These are phyloP conservation scores for Bovichtus diacanthus DNA, from an alignment of 2,797 vertebrate genomes.

Conservation along the genomic window DNA sequence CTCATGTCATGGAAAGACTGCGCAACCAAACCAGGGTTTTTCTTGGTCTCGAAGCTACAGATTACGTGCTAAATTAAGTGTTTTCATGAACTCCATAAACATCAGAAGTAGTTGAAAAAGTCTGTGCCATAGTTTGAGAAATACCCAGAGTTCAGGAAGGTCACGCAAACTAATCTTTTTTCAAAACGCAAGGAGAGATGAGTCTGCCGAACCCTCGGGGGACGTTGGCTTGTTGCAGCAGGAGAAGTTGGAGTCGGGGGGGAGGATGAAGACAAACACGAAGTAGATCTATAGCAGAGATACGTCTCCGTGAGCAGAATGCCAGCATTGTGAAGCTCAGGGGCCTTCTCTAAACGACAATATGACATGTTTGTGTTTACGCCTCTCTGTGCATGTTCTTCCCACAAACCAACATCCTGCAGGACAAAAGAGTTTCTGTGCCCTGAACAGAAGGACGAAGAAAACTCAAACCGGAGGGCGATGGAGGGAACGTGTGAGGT, in stretches of 20 bases:
- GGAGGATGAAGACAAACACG: background rate
- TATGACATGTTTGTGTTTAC: slow-evolving; percentile 65
- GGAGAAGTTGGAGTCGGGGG: background rate
- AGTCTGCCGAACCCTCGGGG: background rate
- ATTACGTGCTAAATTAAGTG: background rate
- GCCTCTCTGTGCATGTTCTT: slow-evolving; percentile 38
- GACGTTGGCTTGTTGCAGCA: background rate
- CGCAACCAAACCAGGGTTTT: background rate
- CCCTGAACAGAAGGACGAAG: background rate
- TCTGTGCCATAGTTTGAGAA: background rate
- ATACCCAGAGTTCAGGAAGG: background rate
- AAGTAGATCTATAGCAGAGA: background rate
- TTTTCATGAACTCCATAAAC: slow-evolving; percentile 14
- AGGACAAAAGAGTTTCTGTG: slow-evolving; percentile 49
- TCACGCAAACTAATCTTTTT: background rate
- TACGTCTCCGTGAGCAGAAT: background rate
- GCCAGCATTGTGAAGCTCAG: slow-evolving; percentile 31
- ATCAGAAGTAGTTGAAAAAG: background rate
- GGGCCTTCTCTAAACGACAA: background rate
- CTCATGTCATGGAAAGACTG: slow-evolving; percentile 37
- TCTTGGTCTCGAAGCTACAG: background rate
- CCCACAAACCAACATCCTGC: slow-evolving; percentile 41
- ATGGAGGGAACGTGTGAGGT: slow-evolving; percentile 1
- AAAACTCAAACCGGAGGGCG: background rate
- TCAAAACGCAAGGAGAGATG: background rate